phyloP scores from a whole-genome alignment of 2,113 vertebrate genomes.

The Actenoides hombroni region DNA sequence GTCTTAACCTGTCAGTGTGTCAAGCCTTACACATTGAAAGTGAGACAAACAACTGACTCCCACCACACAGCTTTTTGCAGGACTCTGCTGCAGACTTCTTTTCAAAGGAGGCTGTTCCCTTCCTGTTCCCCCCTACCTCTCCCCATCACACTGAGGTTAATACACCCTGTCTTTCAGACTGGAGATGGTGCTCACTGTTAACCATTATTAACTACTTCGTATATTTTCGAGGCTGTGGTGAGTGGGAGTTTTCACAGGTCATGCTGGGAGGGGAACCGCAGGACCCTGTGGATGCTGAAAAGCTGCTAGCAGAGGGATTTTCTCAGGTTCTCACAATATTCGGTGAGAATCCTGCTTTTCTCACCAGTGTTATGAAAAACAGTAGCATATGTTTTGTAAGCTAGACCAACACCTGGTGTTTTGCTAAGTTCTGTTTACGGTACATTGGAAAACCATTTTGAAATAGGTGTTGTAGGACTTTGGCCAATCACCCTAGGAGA shows the following conservation, averaged over 20 bases:
- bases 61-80: background rate
- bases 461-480: too few species aligned
- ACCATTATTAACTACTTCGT: background rate
- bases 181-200: background rate
- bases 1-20: background rate
- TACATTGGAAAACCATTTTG: too few species aligned
- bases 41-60: background rate
- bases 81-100: background rate
- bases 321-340: too few species aligned
- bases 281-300: background rate
- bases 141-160: rapidly evolving
- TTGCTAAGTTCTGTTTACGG: too few species aligned
- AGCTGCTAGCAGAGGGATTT: too few species aligned
- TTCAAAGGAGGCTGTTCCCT: background rate
- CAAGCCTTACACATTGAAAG: background rate
- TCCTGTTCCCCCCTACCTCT: background rate
- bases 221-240: background rate
- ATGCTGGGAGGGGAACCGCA: background rate
- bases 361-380: too few species aligned
- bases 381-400: too few species aligned
- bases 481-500: too few species aligned
- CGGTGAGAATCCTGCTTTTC: too few species aligned
- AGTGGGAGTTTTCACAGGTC: background rate
- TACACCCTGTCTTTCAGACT: background rate
- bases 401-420: too few species aligned